Evolutionary conservation across 2,797 vertebrate genomes (phyloP), one percentile per base, ranked within the genome.

Genomic region (Chromobotia macracanthus): DNA sequence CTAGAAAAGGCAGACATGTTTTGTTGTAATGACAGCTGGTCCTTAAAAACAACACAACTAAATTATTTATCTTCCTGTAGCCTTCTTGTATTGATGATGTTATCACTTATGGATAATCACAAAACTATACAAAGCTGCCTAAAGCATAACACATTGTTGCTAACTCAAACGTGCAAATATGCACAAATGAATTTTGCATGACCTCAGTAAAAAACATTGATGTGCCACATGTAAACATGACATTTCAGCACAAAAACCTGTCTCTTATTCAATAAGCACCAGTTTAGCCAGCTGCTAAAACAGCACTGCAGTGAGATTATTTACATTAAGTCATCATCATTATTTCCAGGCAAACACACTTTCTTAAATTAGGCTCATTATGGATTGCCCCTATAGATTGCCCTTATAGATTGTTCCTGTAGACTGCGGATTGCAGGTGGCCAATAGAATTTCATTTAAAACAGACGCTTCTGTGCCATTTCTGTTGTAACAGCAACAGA

Each of bases 11-110:
- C 15, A 6, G 18, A n/a, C 53, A 46, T 16, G 48, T 46, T 76
- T 31, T 9, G 38, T 25, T 25, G 38, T 9, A n/a, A 55, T 60
- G 68, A 73, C 68, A 73, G 63, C 79, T 61, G 53, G 44, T 28
- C 38, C 23, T 74, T 11, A 19, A 0, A 9, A 64, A 79, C 5
- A 21, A 10, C 50, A 53, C 8, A 8, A 11, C 71, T 69, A 56
- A 83, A 83, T 83, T 15, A 81, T 81, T 72, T 28, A 73, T 79
- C 65, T 13, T 2, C 21, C 9, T 61, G 23, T 16, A 13, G 41
- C 25, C 16, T 44, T 44, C 64, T 46, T 75, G 65, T 77, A 31
- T 13, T 18, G 5, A 11, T 16, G 1, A 9, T 48, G 13, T 69
- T 12, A 58, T 69, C n/a, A 16, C 21, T 69, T 58, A 35, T 15